Conservation (phyloP, 2,888 invertebrate species). For the Beris morrisii region DNA sequence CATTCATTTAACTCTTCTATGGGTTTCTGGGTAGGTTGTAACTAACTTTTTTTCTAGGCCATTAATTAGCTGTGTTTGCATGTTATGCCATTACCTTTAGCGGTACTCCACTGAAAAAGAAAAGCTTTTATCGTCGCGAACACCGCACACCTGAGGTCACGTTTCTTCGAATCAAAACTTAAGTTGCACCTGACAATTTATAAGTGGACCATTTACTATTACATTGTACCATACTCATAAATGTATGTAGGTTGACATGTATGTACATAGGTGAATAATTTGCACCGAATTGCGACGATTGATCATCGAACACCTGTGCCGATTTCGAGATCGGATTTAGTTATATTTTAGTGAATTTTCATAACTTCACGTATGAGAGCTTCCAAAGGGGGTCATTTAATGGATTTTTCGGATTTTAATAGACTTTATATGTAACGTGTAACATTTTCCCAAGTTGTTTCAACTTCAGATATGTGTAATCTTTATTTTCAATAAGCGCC, state of each 20-base stretch:
- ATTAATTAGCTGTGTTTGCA: slow-evolving; percentile 27
- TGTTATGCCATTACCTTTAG: slow-evolving; percentile 5
- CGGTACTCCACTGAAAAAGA: neutral
- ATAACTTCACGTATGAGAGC: too few species aligned
- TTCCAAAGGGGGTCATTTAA: too few species aligned
- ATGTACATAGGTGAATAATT: slow-evolving; percentile 7
- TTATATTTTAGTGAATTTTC: too few species aligned
- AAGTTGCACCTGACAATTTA: slow-evolving; percentile 25
- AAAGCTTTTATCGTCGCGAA: too few species aligned
- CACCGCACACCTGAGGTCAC: slow-evolving; percentile 1
- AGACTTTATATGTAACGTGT: too few species aligned
- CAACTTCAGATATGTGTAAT: too few species aligned
- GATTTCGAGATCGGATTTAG: neutral
- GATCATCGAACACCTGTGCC: slow-evolving; percentile 28
- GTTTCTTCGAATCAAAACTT: slow-evolving; percentile 20
- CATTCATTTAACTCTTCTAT: too few species aligned
- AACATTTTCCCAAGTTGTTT: too few species aligned
- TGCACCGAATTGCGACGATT: slow-evolving; percentile 19
- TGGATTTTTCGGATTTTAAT: too few species aligned
- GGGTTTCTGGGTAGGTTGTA: too few species aligned
- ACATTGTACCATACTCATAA: slow-evolving; percentile 4
- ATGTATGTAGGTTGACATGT: neutral
- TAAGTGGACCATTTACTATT: slow-evolving; percentile 15
- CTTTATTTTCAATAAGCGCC: too few species aligned
- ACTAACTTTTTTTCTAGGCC: slow-evolving; percentile 23